Evolutionary conservation across 2,797 vertebrate species (phyloP), one percentile per base, ranked within the genome.

Genomic region (Bucorvus abyssinicus): DNA sequence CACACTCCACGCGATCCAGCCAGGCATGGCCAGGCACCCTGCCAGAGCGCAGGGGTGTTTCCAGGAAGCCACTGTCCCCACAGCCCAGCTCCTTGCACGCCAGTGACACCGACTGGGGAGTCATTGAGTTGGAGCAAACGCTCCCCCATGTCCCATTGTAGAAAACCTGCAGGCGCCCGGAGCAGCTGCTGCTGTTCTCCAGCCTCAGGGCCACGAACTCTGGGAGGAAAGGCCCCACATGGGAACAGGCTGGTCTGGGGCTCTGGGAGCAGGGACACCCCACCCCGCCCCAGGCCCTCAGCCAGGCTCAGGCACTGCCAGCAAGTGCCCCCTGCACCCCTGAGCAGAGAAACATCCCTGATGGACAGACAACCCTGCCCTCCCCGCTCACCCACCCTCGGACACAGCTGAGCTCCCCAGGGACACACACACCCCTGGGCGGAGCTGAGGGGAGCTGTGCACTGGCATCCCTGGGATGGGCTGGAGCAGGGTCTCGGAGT

Each of bases 31-130:
- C 67, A 44, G 59, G 15, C 30, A 50, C 7, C 11, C 6, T 27
- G 6, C 44, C 64, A 7, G 8, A 18, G 14, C 3, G 10, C 15
- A 1, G 14, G 42, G 1, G 14, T 45, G 13, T 8, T 56, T 71
- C 19, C 69, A 80, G 55, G 9, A 10, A 5, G 3, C 91, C 88
- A 16, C 22, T 32, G 9, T 83, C 34, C 44, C 95, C 93, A 21
- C 93, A 95, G 53, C 85, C 89, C 79, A 96, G 71, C 30, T 94
- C 84, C 29, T 83, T 82, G 76, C 91, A 87, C 19, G 84, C 90
- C 6, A 74, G 11, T 1, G 68, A 83, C 59, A 90, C 24, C 0
- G 74, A 84, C 4, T 20, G 0, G 7, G 5, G 5, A 12, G 68
- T 63, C 94, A 97, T 88, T 1, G 49, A 40, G 53, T 60, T 97